Evolutionary conservation across 92 coral and sea anemone genomes (phyloP), one percentile per base, ranked within the genome.

Genomic region (Anthopleura xanthogrammica): DNA sequence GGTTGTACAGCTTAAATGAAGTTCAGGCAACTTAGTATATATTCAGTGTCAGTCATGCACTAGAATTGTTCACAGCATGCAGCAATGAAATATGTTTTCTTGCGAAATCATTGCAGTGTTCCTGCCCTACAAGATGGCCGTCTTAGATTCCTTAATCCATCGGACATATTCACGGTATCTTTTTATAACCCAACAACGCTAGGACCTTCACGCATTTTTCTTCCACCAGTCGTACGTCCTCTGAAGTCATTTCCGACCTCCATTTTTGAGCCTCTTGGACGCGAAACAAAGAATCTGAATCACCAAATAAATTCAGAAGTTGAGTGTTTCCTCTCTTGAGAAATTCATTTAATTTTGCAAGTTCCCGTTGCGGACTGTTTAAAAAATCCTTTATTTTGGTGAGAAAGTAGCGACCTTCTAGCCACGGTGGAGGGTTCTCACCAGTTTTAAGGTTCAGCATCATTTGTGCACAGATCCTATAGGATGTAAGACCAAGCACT

Each of bases 401-500:
- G 66, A 84, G 83, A 16, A 43, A 50, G 78, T 84, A 84, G 11
- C 75, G 82, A 40, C 75, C 70, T 41, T 19, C 12, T 16, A 60
- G 80, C 82, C 82, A 78, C 16, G 56, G 73, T 54, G 73, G 87
- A 12, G 79, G 16, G 4, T 57, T 14, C 13, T 55, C 80, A 2
- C 80, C 86, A 10, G 40, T 41, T 24, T 77, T 66, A 12, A 84
- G 19, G 60, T 84, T 78, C 78, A 84, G 41, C 13, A 79, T 5
- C 82, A 84, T 10, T 46, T 46, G 50, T 46, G 50, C 50, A 46
- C 50, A 46, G 50, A 46, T 46, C 50, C 50, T 46, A 46, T 46
- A 46, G 50, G 50, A 46, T 46, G 50, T 46, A 46, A 46, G 50
- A 5, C 7, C 50, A 46, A 46, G 50, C 50, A 5, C 50, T 46